Evolutionary conservation across 2,888 invertebrate species (phyloP).

Genomic region (Altica lythri): DNA sequence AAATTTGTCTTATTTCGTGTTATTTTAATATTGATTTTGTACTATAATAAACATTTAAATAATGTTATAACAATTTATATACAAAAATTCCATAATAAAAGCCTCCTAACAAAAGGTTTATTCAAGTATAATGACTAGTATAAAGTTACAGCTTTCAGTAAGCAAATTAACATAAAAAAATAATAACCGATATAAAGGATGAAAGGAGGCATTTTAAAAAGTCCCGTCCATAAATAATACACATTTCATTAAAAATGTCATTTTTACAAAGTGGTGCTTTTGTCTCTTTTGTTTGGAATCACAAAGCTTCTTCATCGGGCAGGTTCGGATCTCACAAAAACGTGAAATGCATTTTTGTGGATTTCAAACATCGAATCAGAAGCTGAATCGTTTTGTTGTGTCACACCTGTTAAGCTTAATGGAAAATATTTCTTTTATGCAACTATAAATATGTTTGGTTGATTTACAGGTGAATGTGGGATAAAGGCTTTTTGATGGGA

Average conservation of each 20-base stretch:
- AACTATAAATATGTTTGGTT: conserved; percentile 18
- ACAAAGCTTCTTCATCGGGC: conserved; percentile 29
- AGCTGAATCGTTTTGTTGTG: conserved; percentile 19
- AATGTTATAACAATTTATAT: too few relatives aligned
- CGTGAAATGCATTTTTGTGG: conserved; percentile 32
- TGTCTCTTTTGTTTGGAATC: conserved; percentile 43
- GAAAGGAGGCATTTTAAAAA: conserved; percentile 33
- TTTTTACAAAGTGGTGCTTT: conserved; percentile 51
- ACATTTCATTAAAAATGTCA: conserved; percentile 53
- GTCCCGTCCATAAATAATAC: conserved; percentile 48
- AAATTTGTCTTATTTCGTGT: too few relatives aligned
- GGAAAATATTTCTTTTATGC: conserved; percentile 21
- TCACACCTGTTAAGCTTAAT: conserved; percentile 20
- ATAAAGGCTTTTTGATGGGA: conserved; percentile 16
- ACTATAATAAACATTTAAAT: too few relatives aligned
- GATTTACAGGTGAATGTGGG: conserved; percentile 15
- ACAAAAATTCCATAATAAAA: conserved; percentile 18
- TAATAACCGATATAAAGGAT: conserved; percentile 39
- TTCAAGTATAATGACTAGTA: conserved; percentile 39
- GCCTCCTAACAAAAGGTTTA: conserved; percentile 27
- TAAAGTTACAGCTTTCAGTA: conserved; percentile 38
- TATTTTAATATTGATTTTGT: too few relatives aligned
- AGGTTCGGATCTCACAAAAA: conserved; percentile 34
- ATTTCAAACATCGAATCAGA: conserved; percentile 24
- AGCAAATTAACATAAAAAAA: conserved; percentile 46